phyloP scores from a whole-genome alignment of 2,888 invertebrate species.

The Cactoblastis cactorum region DNA sequence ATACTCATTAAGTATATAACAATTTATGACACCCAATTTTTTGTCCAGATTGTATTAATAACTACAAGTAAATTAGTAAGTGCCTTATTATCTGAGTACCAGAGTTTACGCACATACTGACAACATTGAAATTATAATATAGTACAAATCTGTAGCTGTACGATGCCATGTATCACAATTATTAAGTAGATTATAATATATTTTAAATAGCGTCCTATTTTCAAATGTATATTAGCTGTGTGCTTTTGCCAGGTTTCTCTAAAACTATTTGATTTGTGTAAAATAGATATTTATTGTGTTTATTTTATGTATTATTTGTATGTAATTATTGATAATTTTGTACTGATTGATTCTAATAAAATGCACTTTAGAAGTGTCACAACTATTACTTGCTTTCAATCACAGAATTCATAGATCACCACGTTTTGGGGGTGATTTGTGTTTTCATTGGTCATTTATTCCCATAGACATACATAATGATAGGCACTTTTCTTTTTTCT shows the following conservation, averaged over 20 bases:
- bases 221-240: constrained; percentile 1
- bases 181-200: constrained; percentile 18
- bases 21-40: too few relatives aligned
- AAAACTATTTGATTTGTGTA: constrained; percentile 31
- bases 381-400: constrained; percentile 31
- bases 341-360: constrained; percentile 68
- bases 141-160: constrained; percentile 57
- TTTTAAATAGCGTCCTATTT: constrained; percentile 1
- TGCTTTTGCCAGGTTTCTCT: constrained; percentile 20
- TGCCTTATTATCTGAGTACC: not conserved
- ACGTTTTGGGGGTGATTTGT: too few relatives aligned
- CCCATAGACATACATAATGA: not conserved
- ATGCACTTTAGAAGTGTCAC: constrained; percentile 71
- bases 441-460: too few relatives aligned
- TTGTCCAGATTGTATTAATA: too few relatives aligned
- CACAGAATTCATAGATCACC: constrained; percentile 2
- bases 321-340: constrained; percentile 47
- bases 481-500: too few relatives aligned
- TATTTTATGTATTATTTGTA: constrained; percentile 30
- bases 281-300: constrained; percentile 63
- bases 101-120: constrained; percentile 1
- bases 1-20: too few relatives aligned
- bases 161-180: constrained; percentile 57
- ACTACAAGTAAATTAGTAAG: not conserved
- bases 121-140: constrained; percentile 23